Conservation (phyloP, 1,140 invertebrate genomes). For the Tetraneura akinire region DNA sequence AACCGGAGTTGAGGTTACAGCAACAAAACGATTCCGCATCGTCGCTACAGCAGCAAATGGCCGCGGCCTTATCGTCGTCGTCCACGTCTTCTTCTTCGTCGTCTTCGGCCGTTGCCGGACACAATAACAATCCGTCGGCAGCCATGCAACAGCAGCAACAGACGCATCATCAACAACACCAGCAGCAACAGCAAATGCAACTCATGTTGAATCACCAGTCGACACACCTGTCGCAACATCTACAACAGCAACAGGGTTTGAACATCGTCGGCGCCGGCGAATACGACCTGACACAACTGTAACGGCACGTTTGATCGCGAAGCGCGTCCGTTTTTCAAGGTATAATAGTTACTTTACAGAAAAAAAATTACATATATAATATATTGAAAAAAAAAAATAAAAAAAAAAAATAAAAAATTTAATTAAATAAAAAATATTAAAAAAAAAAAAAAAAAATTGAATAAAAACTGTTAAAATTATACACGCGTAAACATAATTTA, state of each 20-base stretch:
- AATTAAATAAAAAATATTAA: not conserved
- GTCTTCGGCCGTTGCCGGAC: constrained; percentile 10
- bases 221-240: constrained; percentile 28
- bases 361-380: too few relatives aligned
- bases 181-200: constrained; percentile 31
- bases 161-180: constrained; percentile 56
- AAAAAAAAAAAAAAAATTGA: not conserved
- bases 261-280: constrained; percentile 31
- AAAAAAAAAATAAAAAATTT: too few relatives aligned
- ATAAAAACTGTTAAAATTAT: too few relatives aligned
- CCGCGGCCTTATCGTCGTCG: constrained; percentile 12
- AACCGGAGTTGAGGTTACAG: constrained; percentile 48
- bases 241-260: constrained; percentile 30
- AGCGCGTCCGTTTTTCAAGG: constrained; percentile 20
- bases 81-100: constrained; percentile 32
- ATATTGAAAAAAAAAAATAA: constrained; percentile 12
- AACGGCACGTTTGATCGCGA: constrained; percentile 28
- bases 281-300: constrained; percentile 40
- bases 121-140: constrained; percentile 42
- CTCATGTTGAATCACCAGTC: constrained; percentile 46
- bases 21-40: constrained; percentile 18
- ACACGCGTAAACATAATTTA: too few relatives aligned
- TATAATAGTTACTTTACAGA: constrained; percentile 44
- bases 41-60: constrained; percentile 4
- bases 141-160: constrained; percentile 55